Percentiles rank a stretch among this genome's conserved stretches.
Conservation (phyloP, 2,797 vertebrate species). For the Clamator glandarius region DNA sequence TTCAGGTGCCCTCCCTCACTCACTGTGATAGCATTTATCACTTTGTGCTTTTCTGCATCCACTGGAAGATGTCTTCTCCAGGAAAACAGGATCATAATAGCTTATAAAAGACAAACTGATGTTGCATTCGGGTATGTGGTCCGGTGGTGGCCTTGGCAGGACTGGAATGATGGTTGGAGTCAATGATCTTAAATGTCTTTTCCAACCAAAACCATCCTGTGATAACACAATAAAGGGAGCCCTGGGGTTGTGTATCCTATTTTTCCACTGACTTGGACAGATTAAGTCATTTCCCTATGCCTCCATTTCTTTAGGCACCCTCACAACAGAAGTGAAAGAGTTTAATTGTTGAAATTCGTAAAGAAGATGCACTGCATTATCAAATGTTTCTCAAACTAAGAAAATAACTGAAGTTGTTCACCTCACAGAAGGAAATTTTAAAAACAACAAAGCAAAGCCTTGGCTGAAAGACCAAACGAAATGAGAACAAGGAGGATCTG, state of each 20-base stretch:
- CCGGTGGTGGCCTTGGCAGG: no score
- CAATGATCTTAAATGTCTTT: no score
- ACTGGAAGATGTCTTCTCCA: neutral
- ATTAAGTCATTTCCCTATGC: neutral
- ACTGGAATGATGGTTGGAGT: no score
- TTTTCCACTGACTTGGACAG: neutral
- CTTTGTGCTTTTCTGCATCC: neutral
- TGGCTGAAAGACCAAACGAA: constrained; percentile 28
- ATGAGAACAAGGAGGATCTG: neutral
- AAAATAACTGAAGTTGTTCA: neutral
- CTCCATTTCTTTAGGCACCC: neutral
- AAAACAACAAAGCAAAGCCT: neutral
- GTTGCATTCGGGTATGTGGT: no score
- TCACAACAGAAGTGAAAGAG: neutral
- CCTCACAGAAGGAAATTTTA: neutral
- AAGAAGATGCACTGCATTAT: neutral
- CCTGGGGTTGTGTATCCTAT: neutral
- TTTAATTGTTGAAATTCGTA: neutral
- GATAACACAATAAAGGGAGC: neutral
- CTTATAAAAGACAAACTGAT: no score
- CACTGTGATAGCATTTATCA: rapidly evolving
- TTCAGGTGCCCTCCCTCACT: neutral
- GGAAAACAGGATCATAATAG: neutral
- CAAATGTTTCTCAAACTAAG: neutral
- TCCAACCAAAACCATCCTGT: neutral